phyloP scores from a whole-genome alignment of 2,797 vertebrate species.

The Buceros bicornis region DNA sequence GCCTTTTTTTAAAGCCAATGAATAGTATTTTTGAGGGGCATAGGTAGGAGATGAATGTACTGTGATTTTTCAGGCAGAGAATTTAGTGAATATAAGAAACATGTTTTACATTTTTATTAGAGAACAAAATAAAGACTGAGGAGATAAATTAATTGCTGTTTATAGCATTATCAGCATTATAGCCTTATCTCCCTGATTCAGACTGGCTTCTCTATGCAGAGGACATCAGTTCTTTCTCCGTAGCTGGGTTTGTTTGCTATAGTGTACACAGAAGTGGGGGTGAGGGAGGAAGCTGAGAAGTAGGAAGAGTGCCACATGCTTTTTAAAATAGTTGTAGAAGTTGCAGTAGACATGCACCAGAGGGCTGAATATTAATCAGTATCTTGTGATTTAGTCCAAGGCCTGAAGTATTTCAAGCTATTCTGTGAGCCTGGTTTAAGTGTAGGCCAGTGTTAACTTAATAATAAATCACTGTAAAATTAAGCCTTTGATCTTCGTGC shows the following conservation, averaged over 20 bases:
- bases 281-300: not conserved
- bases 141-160: not conserved
- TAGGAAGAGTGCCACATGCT: not conserved
- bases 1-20: not conserved
- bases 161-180: not conserved
- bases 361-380: not conserved
- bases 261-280: accelerated
- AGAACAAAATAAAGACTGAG: not conserved
- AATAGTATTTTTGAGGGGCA: not conserved
- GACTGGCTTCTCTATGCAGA: not conserved
- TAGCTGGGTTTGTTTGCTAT: not conserved
- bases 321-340: not conserved
- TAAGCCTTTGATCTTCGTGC: not conserved
- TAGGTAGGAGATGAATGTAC: not conserved
- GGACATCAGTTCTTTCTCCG: not conserved
- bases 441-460: not conserved
- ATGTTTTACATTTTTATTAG: not conserved
- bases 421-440: not conserved
- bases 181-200: not conserved
- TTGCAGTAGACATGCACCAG: not conserved
- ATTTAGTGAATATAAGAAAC: not conserved
- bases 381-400: not conserved
- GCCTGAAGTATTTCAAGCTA: not conserved
- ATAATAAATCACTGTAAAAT: not conserved
- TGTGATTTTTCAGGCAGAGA: not conserved